Evolutionary conservation across 2,888 invertebrate genomes (phyloP).

Genomic region (Nemoura dubitans): DNA sequence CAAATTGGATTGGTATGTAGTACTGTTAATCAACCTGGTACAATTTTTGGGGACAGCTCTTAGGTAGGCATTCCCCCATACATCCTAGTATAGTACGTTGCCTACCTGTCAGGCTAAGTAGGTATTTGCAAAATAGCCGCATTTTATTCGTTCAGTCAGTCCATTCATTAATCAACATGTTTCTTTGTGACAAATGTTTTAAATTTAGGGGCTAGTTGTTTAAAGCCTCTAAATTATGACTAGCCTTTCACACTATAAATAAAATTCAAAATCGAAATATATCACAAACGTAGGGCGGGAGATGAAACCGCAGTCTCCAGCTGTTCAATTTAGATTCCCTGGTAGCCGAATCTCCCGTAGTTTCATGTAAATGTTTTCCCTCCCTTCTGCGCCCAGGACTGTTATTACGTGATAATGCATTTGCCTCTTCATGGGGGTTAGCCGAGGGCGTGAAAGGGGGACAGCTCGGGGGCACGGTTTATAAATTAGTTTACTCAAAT

Average conservation of each 20-base stretch:
- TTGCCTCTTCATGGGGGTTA: constrained; percentile 22
- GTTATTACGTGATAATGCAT: constrained; percentile 42
- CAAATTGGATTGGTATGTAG: neutral
- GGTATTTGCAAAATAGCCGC: neutral
- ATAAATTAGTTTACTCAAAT: constrained; percentile 36
- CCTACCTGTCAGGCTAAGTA: neutral
- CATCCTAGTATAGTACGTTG: neutral
- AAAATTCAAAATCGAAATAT: neutral
- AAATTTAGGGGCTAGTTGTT: neutral
- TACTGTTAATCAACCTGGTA: no score
- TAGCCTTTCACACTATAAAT: neutral
- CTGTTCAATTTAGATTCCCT: neutral
- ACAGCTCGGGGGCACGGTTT: constrained; percentile 19
- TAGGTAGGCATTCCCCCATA: neutral
- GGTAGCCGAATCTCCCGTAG: constrained; percentile 7
- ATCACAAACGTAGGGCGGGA: neutral
- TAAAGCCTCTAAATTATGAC: neutral
- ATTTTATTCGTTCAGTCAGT: neutral
- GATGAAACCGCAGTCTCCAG: neutral
- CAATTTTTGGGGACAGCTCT: no score
- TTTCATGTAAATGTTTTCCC: neutral
- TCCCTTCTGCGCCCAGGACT: neutral
- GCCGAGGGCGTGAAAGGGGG: constrained; percentile 7
- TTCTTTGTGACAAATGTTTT: neutral
- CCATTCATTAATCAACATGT: neutral